Percentiles rank a stretch among this genome's conserved stretches.
phyloP scores from a whole-genome alignment of 92 coral and sea anemone species.

The Parazoanthus swiftii region DNA sequence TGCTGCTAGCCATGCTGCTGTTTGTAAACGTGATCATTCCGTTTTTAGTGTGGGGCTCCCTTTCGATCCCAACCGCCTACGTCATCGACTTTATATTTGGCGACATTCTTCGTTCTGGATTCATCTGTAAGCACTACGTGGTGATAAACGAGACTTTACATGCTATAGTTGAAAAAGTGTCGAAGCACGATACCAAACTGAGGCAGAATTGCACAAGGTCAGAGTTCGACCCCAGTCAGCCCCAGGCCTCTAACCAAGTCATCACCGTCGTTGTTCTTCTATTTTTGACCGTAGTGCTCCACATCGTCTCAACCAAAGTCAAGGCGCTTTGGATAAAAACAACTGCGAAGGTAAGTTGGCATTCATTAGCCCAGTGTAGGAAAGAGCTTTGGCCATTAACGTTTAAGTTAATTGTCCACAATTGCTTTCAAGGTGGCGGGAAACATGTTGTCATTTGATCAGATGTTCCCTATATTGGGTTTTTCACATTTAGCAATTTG shows the following conservation, averaged over 20 bases:
- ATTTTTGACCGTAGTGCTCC: slow-evolving; percentile 1
- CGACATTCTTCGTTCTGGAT: slow-evolving; percentile 63
- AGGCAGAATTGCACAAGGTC: slow-evolving; percentile 34
- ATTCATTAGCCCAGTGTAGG: not conserved
- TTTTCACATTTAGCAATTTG: no score
- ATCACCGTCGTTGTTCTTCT: slow-evolving; percentile 40
- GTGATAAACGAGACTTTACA: not conserved
- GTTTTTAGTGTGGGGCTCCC: slow-evolving; percentile 61
- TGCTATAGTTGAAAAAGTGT: not conserved
- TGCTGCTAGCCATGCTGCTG: slow-evolving; percentile 50
- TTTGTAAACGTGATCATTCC: slow-evolving; percentile 76
- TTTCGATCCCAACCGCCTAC: slow-evolving; percentile 72
- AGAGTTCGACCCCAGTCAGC: slow-evolving; percentile 42
- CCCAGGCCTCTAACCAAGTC: slow-evolving; percentile 50
- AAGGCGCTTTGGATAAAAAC: slow-evolving; percentile 23
- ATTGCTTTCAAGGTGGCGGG: no score
- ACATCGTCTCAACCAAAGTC: not conserved
- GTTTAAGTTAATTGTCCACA: no score
- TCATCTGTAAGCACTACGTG: slow-evolving; percentile 49
- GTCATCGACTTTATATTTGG: slow-evolving; percentile 77
- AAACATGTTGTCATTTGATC: no score
- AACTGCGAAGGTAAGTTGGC: not conserved
- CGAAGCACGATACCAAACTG: slow-evolving; percentile 23
- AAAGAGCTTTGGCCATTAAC: no score
- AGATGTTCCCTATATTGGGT: no score